A percentile compares a stretch with the other conserved stretches of the same genome.
phyloP scores from a whole-genome alignment of 2,797 vertebrate species.

The Platalea minor region DNA sequence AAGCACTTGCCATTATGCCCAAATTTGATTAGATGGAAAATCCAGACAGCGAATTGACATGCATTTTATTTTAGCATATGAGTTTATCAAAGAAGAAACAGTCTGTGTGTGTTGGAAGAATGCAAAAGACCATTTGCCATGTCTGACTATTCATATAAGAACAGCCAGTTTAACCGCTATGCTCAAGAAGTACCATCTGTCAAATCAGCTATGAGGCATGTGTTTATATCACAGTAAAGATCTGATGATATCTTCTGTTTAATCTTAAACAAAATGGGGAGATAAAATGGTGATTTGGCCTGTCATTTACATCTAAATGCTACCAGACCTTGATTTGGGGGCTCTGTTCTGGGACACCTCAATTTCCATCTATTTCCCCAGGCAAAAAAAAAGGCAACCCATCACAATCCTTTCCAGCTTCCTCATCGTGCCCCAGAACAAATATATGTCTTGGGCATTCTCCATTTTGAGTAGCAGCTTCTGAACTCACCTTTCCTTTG shows the following conservation, averaged over 20 bases:
- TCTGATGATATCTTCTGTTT: background rate
- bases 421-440: background rate
- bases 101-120: background rate
- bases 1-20: background rate
- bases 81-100: slow-evolving; percentile 3
- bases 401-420: background rate
- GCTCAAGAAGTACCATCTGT: slow-evolving; percentile 35
- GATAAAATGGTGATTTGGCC: background rate
- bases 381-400: background rate
- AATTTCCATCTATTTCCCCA: background rate
- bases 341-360: background rate
- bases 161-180: background rate
- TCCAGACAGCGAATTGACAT: background rate
- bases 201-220: background rate
- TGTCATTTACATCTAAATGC: background rate
- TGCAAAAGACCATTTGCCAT: background rate
- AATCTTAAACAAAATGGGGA: background rate
- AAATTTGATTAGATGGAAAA: slow-evolving; percentile 23
- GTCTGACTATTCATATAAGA: slow-evolving; percentile 4
- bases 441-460: background rate
- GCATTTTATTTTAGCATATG: background rate
- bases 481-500: background rate
- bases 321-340: background rate
- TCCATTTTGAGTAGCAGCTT: background rate
- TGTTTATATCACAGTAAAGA: slow-evolving; percentile 8